Evolutionary conservation across 2,113 vertebrate genomes (phyloP).

Genomic region (Psilopsiagon aymara): DNA sequence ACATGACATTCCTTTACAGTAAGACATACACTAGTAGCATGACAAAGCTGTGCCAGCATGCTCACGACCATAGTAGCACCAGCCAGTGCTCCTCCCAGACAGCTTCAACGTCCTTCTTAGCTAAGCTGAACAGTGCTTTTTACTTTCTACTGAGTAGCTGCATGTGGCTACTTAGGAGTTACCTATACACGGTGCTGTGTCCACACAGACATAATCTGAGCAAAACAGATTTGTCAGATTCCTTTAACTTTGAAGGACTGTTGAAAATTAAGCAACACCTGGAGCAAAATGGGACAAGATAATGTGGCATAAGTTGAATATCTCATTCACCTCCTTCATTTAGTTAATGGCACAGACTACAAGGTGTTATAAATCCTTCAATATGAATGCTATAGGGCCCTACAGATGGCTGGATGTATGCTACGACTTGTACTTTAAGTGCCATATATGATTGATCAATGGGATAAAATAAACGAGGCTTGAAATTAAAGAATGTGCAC

Average conservation of each 20-base stretch:
- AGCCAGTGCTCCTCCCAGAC: background rate
- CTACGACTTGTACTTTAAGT: background rate
- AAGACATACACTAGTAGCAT: accelerated
- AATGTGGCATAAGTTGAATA: background rate
- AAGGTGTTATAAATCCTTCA: background rate
- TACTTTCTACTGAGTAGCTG: background rate
- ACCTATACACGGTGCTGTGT: accelerated
- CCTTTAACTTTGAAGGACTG: background rate
- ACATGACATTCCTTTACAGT: background rate
- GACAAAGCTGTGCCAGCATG: accelerated
- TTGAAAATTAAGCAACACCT: background rate
- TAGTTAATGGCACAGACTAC: background rate
- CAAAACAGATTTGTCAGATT: background rate
- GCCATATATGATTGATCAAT: background rate
- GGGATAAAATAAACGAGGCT: background rate
- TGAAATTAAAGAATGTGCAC: background rate
- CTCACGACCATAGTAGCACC: background rate
- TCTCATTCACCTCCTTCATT: background rate
- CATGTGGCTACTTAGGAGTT: background rate
- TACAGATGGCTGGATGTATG: background rate
- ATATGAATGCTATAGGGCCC: background rate
- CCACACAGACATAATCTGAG: accelerated
- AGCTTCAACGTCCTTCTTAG: background rate
- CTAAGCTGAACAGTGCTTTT: background rate
- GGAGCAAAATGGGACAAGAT: background rate